These are phyloP conservation scores for Beaufortia kweichowensis DNA, from an alignment of 2,113 vertebrate species.

Conservation along the genomic window DNA sequence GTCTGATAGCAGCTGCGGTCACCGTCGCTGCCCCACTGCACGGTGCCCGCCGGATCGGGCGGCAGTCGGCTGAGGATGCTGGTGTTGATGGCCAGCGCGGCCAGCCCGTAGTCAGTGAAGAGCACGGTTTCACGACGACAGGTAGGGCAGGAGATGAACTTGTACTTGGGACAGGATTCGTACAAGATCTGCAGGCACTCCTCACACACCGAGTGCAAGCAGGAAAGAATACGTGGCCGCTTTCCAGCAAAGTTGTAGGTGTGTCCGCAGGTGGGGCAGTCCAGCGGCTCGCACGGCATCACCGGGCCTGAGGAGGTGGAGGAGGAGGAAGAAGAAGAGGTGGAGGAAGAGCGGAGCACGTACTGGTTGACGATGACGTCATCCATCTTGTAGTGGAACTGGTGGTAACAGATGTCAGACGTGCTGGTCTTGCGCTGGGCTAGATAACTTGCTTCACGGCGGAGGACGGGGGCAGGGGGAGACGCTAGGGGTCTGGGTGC, in stretches of 20 bases:
- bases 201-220: slow-evolving; percentile 97
- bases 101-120: slow-evolving; percentile 97
- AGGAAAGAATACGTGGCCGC: slow-evolving; percentile 94
- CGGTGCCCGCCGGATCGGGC: slow-evolving; percentile 81
- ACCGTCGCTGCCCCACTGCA: slow-evolving; percentile 92
- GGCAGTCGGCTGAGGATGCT: slow-evolving; percentile 96
- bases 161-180: slow-evolving; percentile 98
- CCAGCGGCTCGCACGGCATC: slow-evolving; percentile 88
- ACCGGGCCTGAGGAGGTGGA: slow-evolving; percentile 72
- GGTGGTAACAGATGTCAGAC: slow-evolving; percentile 90
- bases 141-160: slow-evolving; percentile 98
- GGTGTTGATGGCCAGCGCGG: slow-evolving; percentile 95
- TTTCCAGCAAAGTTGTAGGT: slow-evolving; percentile 94
- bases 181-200: slow-evolving; percentile 99
- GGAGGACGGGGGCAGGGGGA: slow-evolving; percentile 76
- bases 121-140: slow-evolving; percentile 97
- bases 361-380: slow-evolving; percentile 98
- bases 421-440: slow-evolving; percentile 87
- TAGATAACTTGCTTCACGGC: slow-evolving; percentile 81
- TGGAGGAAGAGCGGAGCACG: slow-evolving; percentile 80
- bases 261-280: slow-evolving; percentile 97
- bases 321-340: slow-evolving; percentile 60
- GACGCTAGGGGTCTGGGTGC: slow-evolving; percentile 63
- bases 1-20: slow-evolving; percentile 99
- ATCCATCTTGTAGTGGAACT: slow-evolving; percentile 88